Evolutionary conservation across 2,113 vertebrate genomes (phyloP).

Genomic region (Clupea harengus): DNA sequence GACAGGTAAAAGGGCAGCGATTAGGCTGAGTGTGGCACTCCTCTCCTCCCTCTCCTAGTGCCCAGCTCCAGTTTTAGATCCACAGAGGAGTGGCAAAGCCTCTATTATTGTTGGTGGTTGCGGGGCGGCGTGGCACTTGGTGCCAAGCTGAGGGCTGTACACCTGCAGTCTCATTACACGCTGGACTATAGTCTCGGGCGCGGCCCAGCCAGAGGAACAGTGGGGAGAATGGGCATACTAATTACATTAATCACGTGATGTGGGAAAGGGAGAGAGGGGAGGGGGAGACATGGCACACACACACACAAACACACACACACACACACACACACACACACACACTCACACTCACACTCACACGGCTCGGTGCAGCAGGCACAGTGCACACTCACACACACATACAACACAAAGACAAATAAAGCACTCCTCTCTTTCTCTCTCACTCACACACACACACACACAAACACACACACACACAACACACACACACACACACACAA

Average conservation of each 20-base stretch:
- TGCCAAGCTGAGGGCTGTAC: constrained; percentile 27
- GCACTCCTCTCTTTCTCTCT: not conserved
- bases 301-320: not conserved
- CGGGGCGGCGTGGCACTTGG: not conserved
- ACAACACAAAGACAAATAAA: not conserved
- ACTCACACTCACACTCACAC: not conserved
- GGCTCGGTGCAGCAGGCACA: not conserved
- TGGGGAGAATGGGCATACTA: constrained; percentile 43
- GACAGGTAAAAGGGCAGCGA: no score
- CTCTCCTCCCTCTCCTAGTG: not conserved
- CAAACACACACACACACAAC: not conserved
- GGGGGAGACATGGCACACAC: not conserved
- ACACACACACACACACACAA: not conserved
- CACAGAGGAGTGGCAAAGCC: not conserved
- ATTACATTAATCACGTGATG: constrained; percentile 34
- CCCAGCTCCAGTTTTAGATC: no score
- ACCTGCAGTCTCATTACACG: constrained; percentile 47
- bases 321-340: not conserved
- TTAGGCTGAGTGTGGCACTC: not conserved
- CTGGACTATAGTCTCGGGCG: constrained; percentile 25
- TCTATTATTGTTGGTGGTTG: not conserved
- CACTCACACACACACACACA: not conserved
- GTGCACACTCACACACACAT: constrained; percentile 7
- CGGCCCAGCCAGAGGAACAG: constrained; percentile 19
- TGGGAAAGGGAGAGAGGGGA: constrained; percentile 1